Evolutionary conservation across 2,113 vertebrate genomes (phyloP).

Genomic region (Struthio camelus): DNA sequence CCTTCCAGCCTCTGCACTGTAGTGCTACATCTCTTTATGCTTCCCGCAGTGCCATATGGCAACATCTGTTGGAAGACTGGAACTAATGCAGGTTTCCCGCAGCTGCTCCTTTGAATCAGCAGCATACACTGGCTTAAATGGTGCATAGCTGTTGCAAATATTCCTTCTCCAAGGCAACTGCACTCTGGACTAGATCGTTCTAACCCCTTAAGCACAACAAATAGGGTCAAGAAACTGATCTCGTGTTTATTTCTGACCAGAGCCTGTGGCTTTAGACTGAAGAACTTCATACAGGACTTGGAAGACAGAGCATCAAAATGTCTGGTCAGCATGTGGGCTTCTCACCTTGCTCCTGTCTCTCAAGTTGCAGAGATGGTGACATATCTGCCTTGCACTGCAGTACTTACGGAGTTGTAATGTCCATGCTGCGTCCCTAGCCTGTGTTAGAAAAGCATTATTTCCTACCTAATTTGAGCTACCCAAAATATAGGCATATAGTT

Average conservation of each 20-base stretch:
- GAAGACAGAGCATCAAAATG: not conserved
- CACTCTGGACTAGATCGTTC: not conserved
- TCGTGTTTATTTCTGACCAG: not conserved
- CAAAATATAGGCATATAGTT: not conserved
- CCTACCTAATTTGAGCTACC: not conserved
- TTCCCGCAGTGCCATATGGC: not conserved
- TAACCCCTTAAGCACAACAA: not conserved
- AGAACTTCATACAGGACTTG: not conserved
- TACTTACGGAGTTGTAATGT: not conserved
- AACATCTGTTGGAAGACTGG: not conserved
- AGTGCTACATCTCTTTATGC: not conserved
- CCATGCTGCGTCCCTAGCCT: not conserved
- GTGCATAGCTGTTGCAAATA: not conserved
- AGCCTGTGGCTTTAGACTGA: not conserved
- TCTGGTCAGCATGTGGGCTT: not conserved
- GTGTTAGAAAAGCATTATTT: not conserved
- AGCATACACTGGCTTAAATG: not conserved
- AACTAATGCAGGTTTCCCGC: not conserved
- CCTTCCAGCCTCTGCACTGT: not conserved
- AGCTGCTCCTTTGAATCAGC: not conserved
- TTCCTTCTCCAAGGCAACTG: not conserved
- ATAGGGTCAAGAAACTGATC: not conserved
- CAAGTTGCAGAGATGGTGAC: not conserved
- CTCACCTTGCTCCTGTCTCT: not conserved
- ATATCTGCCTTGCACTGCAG: not conserved